Evolutionary conservation across 2,888 invertebrate genomes (phyloP).

Genomic region (Stenodera caucasica): DNA sequence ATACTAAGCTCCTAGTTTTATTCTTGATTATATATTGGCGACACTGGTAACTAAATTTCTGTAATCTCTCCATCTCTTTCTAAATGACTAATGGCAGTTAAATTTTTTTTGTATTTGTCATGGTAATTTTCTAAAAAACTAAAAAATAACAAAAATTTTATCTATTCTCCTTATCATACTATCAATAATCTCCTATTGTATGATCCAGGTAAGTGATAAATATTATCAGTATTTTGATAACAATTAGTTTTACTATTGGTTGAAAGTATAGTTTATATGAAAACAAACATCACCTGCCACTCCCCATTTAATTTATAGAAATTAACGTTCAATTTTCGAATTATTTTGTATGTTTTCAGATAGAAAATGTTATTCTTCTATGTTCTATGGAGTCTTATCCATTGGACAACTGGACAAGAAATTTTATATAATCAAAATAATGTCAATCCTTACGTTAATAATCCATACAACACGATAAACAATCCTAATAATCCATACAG

Average conservation of each 20-base stretch:
- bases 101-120: slow-evolving; percentile 11
- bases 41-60: slow-evolving; percentile 12
- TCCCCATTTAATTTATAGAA: slow-evolving; percentile 16
- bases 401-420: slow-evolving; percentile 30
- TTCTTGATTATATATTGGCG: slow-evolving; percentile 11
- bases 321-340: neutral
- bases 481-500: slow-evolving; percentile 17
- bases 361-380: slow-evolving; percentile 29
- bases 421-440: slow-evolving; percentile 17
- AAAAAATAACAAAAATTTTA: neutral
- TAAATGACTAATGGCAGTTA: slow-evolving; percentile 24
- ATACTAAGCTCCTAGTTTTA: neutral
- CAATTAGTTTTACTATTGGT: neutral
- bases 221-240: slow-evolving; percentile 10
- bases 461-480: neutral
- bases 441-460: slow-evolving; percentile 23
- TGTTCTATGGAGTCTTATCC: slow-evolving; percentile 25
- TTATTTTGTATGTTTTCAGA: slow-evolving; percentile 12
- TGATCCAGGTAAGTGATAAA: slow-evolving; percentile 26
- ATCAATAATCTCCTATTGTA: slow-evolving; percentile 9
- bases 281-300: slow-evolving; percentile 21
- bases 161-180: slow-evolving; percentile 14
- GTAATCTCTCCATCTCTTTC: slow-evolving; percentile 21
- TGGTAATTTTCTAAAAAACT: slow-evolving; percentile 15
- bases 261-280: neutral